Evolutionary conservation across 35 echinoderm and acorn worm species (phyloP).

Genomic region (Nesometra sesokonis): DNA sequence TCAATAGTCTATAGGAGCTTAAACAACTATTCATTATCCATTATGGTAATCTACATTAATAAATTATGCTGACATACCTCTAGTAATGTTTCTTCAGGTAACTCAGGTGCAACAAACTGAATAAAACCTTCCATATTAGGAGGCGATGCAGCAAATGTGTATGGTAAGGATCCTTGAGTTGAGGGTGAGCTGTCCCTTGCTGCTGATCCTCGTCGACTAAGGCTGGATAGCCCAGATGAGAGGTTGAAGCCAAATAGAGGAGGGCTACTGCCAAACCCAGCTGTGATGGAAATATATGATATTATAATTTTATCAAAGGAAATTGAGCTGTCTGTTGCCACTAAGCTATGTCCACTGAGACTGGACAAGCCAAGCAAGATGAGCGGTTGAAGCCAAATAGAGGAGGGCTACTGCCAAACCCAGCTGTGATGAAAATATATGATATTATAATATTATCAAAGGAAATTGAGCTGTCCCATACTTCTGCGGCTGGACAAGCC

Average conservation of each 20-base stretch:
- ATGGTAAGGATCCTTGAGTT: constrained; percentile 64
- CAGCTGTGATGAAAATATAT: neutral
- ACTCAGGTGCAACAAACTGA: constrained; percentile 87
- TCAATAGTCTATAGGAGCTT: too few relatives aligned
- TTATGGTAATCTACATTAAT: too few relatives aligned
- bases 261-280: neutral
- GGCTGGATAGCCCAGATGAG: constrained; percentile 3
- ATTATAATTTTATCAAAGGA: too few relatives aligned
- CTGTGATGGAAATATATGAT: neutral
- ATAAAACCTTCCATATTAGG: constrained; percentile 98
- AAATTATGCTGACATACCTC: constrained; percentile 34
- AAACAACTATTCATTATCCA: too few relatives aligned
- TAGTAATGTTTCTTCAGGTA: constrained; percentile 85
- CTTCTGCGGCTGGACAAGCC: neutral
- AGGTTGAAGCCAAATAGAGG: neutral
- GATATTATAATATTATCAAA: too few relatives aligned
- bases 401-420: neutral
- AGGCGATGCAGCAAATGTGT: constrained; percentile 81
- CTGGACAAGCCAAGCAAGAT: constrained; percentile 5
- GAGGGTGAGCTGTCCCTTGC: constrained; percentile 72
- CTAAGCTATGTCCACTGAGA: neutral
- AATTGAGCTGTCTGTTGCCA: too few relatives aligned
- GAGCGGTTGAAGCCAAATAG: neutral
- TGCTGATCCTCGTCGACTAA: constrained; percentile 43
- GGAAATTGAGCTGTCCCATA: too few relatives aligned